Base-by-base conservation (phyloP, 2,888 invertebrate genomes). In the Ormyrus labotus region DNA sequence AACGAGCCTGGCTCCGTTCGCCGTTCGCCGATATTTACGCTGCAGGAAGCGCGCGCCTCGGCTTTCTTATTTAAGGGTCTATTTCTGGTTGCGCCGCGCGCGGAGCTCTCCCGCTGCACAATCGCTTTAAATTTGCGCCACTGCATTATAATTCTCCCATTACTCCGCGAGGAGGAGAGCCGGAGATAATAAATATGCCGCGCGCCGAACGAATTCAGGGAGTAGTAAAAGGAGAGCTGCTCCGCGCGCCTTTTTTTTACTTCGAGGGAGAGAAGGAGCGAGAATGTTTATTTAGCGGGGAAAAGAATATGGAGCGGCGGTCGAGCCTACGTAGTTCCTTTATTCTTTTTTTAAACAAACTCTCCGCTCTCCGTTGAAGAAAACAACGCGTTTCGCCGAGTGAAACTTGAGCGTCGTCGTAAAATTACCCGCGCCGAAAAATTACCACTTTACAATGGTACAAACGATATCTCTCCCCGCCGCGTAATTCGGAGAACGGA, bases 131-230 rank as follows among this genome's bases (percentile, higher is more conserved):
- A 72, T 76, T 76, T 69, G 63, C 80, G n/a, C 76, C 67, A 67
- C 63, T 72, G 72, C 72, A 77, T 81, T 81, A 81, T 81, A 81
- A 81, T 81, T 72, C 76, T 65, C 9, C 63, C 80, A 72, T 76
- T 80, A 76, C 63, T 71, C 58, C 50, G 13, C 4, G 11, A 51
- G 48, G 65, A 55, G 19, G 19, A 19, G 19, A 19, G 19, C 19
- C 19, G 19, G 51, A 80, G 67, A 73, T 73, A 68, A 67, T 73
- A 73, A 73, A 79, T 63, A 73, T 55, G 57, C 57, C 47, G 55
- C 51, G 34, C 6, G 34, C 3, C 1, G 34, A 63, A 71, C 48
- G 45, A 60, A 73, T 74, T 68, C 68, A 68, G 34, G 19, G 51
- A 65, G 60, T 11, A 10, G 19, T 45, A 67, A 55, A n/a, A 48